A percentile compares a stretch with the other conserved stretches of the same genome.
These are phyloP conservation scores for Prostheceraeus crozeri DNA, from an alignment of 2,888 invertebrate species.

Conservation along the genomic window DNA sequence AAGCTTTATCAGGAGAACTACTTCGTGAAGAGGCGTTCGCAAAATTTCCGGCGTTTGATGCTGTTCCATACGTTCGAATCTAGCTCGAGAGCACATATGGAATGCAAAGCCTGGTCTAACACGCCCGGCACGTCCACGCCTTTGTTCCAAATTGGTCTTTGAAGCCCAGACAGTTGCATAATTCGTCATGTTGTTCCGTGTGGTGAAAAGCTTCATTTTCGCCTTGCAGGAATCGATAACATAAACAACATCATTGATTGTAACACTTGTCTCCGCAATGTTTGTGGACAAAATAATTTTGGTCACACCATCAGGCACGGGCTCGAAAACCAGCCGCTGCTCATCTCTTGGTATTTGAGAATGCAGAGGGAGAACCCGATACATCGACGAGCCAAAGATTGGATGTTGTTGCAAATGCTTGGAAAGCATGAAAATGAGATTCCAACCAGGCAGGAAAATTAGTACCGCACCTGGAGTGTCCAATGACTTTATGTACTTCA, in stretches of 20 bases:
- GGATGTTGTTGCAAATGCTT: conserved; percentile 71
- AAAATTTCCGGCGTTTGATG: conserved; percentile 95
- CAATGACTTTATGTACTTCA: conserved; percentile 59
- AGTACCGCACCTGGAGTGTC: conserved; percentile 74
- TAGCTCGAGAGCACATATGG: conserved; percentile 69
- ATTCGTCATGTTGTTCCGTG: conserved; percentile 96
- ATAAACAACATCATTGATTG: conserved; percentile 94
- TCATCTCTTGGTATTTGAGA: conserved; percentile 92
- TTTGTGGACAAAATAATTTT: conserved; percentile 95
- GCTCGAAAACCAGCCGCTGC: conserved; percentile 79
- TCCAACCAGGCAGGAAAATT: conserved; percentile 93
- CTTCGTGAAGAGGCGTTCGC: conserved; percentile 86
- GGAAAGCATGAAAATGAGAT: conserved; percentile 82
- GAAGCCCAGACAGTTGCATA: conserved; percentile 89
- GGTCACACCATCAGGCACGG: conserved; percentile 72
- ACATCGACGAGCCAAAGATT: conserved; percentile 64
- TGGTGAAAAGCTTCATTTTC: conserved; percentile 92
- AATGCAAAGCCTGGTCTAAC: conserved; percentile 87
- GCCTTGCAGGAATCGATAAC: conserved; percentile 95
- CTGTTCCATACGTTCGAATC: conserved; percentile 59
- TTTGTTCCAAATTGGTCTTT: conserved; percentile 83
- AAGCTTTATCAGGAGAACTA: conserved; percentile 81
- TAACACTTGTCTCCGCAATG: conserved; percentile 94
- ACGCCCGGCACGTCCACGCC: conserved; percentile 87
- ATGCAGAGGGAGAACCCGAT: conserved; percentile 81